Conservation (phyloP, 2,113 vertebrate species). For the Alaudala cheleensis region DNA sequence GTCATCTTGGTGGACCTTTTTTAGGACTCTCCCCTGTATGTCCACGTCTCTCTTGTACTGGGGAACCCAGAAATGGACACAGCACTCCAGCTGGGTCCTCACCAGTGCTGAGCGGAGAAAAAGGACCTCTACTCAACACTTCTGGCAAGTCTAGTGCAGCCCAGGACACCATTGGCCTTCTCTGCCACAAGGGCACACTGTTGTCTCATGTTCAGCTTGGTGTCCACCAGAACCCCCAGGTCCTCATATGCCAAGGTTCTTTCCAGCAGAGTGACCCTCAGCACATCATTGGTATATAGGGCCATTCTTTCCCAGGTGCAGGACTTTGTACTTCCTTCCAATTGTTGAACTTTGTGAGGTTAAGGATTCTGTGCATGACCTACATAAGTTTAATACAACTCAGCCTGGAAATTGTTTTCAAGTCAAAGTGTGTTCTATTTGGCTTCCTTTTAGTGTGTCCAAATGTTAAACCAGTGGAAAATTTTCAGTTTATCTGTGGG, state of each 20-base stretch:
- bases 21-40: neutral
- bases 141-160: neutral
- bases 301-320: neutral
- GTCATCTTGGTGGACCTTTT: neutral
- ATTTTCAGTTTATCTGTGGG: neutral
- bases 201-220: neutral
- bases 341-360: neutral
- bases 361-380: neutral
- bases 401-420: neutral
- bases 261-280: neutral
- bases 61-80: neutral
- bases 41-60: neutral
- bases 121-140: neutral
- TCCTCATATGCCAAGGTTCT: neutral
- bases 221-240: neutral
- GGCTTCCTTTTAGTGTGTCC: neutral
- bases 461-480: neutral
- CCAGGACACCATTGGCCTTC: neutral
- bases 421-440: neutral
- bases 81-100: neutral
- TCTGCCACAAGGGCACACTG: neutral
- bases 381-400: neutral
- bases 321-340: neutral
- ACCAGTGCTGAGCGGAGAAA: neutral
- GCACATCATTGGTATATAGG: accelerated